Evolutionary conservation across 2,797 vertebrate species (phyloP).

Genomic region (Odontamblyopus rebecca): DNA sequence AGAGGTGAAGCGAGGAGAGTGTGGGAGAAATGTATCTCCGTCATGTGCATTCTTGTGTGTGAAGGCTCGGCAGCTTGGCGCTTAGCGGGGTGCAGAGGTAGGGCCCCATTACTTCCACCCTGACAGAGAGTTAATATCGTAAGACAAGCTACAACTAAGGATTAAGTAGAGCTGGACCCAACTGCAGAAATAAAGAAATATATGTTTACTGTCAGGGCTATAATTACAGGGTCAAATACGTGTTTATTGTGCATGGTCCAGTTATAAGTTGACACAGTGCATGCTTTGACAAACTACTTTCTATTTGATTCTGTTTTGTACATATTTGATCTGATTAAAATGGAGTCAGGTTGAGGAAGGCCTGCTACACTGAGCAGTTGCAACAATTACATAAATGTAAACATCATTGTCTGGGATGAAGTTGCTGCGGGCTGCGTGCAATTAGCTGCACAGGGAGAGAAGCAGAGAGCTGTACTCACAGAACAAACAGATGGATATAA

Average conservation of each 20-base stretch:
- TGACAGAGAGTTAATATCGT: constrained; percentile 86
- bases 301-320: constrained; percentile 45
- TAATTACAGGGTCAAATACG: constrained; percentile 52
- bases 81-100: constrained; percentile 60
- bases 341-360: constrained; percentile 39
- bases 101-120: constrained; percentile 83
- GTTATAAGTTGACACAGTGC: constrained; percentile 63
- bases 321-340: constrained; percentile 67
- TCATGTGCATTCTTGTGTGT: constrained; percentile 16
- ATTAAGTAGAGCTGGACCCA: background rate
- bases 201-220: constrained; percentile 47
- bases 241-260: constrained; percentile 67
- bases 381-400: constrained; percentile 55
- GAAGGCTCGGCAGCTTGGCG: constrained; percentile 36
- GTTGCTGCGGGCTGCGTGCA: constrained; percentile 45
- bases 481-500: constrained; percentile 64
- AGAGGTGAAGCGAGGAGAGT: constrained; percentile 66
- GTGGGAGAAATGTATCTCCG: background rate
- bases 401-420: constrained; percentile 60
- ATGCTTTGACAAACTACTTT: constrained; percentile 64
- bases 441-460: constrained; percentile 51
- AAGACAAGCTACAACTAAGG: constrained; percentile 67
- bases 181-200: constrained; percentile 7
- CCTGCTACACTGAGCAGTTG: constrained; percentile 39
- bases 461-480: constrained; percentile 47